A percentile compares a stretch with the other conserved stretches of the same genome.
Conservation (phyloP, 2,113 vertebrate genomes). For the Myrmecobius fasciatus region DNA sequence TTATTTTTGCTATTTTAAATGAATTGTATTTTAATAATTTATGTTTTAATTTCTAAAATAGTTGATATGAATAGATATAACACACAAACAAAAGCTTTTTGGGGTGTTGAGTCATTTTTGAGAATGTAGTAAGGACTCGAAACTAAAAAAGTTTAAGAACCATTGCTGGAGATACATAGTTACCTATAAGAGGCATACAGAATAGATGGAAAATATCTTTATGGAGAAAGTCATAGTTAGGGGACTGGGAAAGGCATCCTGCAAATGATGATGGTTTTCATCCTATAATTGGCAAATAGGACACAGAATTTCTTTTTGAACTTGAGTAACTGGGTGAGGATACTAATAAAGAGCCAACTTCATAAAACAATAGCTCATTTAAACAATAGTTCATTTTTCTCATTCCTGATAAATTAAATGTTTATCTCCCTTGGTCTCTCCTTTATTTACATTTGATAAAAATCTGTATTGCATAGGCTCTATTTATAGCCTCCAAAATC, state of each 20-base stretch:
- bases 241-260: neutral
- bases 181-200: neutral
- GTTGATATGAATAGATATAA: neutral
- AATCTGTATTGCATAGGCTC: constrained; percentile 30
- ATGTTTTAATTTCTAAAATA: neutral
- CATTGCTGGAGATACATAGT: neutral
- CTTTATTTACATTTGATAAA: constrained; percentile 11
- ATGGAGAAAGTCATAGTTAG: neutral
- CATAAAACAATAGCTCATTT: neutral
- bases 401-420: neutral
- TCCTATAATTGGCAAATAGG: constrained; percentile 59
- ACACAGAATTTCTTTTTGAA: constrained; percentile 42
- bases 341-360: neutral
- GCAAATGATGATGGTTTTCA: constrained; percentile 62
- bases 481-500: constrained; percentile 5
- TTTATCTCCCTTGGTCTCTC: neutral
- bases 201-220: neutral
- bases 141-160: neutral
- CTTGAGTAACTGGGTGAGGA: constrained; percentile 36
- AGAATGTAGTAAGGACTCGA: neutral
- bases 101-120: neutral
- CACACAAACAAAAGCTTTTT: neutral
- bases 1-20: neutral
- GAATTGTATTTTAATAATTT: neutral
- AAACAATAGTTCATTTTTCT: neutral